These are phyloP conservation scores for Gulo gulo DNA, from an alignment of 2,113 vertebrate species.

Conservation along the genomic window DNA sequence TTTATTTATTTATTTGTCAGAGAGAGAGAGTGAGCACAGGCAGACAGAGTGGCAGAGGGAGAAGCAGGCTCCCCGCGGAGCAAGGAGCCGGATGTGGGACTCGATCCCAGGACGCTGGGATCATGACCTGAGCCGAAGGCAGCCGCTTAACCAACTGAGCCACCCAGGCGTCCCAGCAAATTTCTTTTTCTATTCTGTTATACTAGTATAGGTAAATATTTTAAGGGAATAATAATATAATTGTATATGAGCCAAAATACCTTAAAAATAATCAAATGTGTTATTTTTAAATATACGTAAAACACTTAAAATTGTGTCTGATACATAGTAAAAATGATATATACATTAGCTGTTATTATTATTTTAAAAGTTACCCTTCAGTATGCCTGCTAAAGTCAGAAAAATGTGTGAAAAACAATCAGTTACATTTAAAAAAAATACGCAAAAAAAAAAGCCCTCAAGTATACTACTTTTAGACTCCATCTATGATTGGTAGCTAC, in stretches of 20 bases:
- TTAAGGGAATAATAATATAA: background rate
- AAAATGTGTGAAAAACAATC: slow-evolving; percentile 45
- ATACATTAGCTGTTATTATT: background rate
- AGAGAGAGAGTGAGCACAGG: no score
- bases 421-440: slow-evolving; percentile 41
- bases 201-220: slow-evolving; percentile 29
- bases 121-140: no score
- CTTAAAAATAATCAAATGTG: slow-evolving; percentile 19
- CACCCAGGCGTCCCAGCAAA: no score
- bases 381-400: slow-evolving; percentile 55
- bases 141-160: no score
- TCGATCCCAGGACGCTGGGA: no score
- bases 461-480: background rate
- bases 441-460: background rate
- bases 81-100: no score
- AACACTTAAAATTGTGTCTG: slow-evolving; percentile 3
- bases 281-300: slow-evolving; percentile 6
- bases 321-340: background rate
- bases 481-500: background rate
- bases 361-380: background rate
- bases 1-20: no score
- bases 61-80: no score
- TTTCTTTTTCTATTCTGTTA: slow-evolving; percentile 58
- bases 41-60: no score
- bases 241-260: background rate